Evolutionary conservation across 2,113 vertebrate genomes (phyloP), one percentile per base, ranked within the genome.

Genomic region (Centropus bengalensis): DNA sequence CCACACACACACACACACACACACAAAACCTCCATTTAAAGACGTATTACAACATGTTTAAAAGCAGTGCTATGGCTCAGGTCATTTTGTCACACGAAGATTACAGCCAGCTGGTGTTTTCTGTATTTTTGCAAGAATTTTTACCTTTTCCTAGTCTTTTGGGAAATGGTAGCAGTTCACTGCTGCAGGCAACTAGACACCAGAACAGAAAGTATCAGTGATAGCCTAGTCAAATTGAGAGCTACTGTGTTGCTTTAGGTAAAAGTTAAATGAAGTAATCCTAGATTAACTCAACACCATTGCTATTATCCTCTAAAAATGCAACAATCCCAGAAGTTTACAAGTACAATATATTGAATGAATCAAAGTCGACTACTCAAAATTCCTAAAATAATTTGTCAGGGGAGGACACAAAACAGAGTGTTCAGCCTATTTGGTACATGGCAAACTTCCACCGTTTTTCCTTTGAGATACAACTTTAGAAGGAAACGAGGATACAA

Each of bases 1-100:
- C 47, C 47, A 49, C 21, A 23, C 23, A 36, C 36, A 36, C 36
- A 36, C 36, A 36, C 36, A 36, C 36, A 49, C 47, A 21, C 47
- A 49, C 28, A 58, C 26, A 47, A 54, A 27, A 5, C 20, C 22
- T 22, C 24, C 14, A 59, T 16, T 49, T 40, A 58, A 11, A n/a
- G 58, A 45, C 1, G 2, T 6, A 67, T 14, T 2, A 2, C 4
- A 1, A 2, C 4, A 1, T 10, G 8, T 32, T 85, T 91, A 82
- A 71, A 93, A 86, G 33, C 6, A 68, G 20, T 3, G 26, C 5
- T 51, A 87, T 10, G 14, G 17, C 14, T 91, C 45, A 22, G 21
- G 5, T 14, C 26, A 44, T 45, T 75, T 83, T 74, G 59, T 56
- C 19, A 45, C 45, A 66, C 12, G 19, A 54, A 45, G 12, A 81